A percentile compares a stretch with the other conserved stretches of the same genome.
phyloP scores from a whole-genome alignment of 2,113 vertebrate species.

The Pachyramphus minor region DNA sequence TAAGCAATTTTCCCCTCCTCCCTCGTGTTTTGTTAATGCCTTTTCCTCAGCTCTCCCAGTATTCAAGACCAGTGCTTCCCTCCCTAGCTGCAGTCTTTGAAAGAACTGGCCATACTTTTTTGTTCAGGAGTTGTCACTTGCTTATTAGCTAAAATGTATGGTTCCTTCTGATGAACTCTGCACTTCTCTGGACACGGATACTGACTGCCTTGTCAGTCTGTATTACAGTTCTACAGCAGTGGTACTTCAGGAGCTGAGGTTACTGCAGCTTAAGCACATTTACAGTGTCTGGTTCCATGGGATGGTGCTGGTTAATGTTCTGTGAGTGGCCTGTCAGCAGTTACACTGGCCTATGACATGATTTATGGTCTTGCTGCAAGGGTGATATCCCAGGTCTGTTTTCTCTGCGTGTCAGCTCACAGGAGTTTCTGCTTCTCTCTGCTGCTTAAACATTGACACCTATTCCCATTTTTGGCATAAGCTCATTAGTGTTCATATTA shows the following conservation, averaged over 20 bases:
- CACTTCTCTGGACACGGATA: accelerated
- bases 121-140: background rate
- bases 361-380: background rate
- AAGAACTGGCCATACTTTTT: background rate
- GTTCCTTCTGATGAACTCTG: background rate
- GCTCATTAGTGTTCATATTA: background rate
- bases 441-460: background rate
- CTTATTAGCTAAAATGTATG: background rate
- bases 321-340: constrained; percentile 7
- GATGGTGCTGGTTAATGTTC: background rate
- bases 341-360: background rate
- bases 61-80: background rate
- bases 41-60: background rate
- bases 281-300: background rate
- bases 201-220: accelerated
- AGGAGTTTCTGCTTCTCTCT: background rate
- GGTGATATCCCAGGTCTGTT: background rate
- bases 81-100: background rate
- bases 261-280: background rate
- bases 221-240: background rate
- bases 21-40: background rate
- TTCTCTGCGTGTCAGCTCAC: background rate
- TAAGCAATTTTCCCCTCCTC: background rate
- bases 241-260: background rate
- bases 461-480: background rate